Base-by-base conservation (phyloP, 1,140 invertebrate species). In the Rhyacophila brunnea region DNA sequence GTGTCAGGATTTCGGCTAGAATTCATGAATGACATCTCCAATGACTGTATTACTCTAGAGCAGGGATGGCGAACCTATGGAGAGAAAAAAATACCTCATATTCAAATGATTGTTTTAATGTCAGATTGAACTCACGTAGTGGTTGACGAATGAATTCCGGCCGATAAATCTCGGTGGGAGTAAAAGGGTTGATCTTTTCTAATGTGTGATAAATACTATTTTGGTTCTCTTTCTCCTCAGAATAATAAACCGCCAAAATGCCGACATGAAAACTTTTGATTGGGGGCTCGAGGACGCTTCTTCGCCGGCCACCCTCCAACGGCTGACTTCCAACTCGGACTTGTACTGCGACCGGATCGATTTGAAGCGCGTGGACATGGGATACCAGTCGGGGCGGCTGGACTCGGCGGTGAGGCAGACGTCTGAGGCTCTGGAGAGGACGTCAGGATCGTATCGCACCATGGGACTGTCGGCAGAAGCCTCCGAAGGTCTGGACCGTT, bases 301-400 rank as follows among this genome's bases (percentile, higher is more conserved):
- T 1, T 5, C 36, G 1, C 14, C 23, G 23, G 6, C 15, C 0
- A n/a, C 42, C 1, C 11, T 52, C 15, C 11, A 52, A 6, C 18
- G 28, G n/a, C 13, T 52, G 38, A 52, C 23, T 11, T 2, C 13
- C 1, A 66, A 68, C 1, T 74, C 72, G 60, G 64, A 74, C 50
- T 20, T 61, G 0, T 69, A 58, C 15, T 50, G 76, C 1, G 70
- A 78, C 43, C 70, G 67, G 49, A 55, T 78, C 1, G 65, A 73
- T 38, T 68, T 69, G 0, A 73, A 70, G 51, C 77, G 77, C 45
- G 66, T 77, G 0, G 72, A 76, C 32, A 71, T 76, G 55, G 76
- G 74, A 1, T 75, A 71, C 45, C 63, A 28, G 9, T 28, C 23
- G 23, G 23, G 23, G 70, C 10, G 66, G 70, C 18, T 60, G 70